Base-by-base conservation (phyloP, 2,888 invertebrate species). In the Cancer borealis region DNA sequence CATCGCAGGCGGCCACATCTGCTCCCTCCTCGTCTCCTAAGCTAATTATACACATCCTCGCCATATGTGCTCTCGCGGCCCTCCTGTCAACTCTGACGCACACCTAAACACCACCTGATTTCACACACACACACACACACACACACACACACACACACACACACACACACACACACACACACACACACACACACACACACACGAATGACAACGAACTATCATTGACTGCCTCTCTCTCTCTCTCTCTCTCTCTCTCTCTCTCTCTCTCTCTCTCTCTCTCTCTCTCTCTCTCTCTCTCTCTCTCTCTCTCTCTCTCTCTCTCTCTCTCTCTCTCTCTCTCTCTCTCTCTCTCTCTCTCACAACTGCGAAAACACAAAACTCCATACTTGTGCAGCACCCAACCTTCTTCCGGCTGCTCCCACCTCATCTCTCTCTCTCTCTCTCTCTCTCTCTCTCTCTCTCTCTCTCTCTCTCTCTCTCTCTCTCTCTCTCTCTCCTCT, bases 111-210 rank as follows among this genome's bases (percentile, higher is more conserved):
- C 73, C 73, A 26, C 73, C 66, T 73, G 26, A n/a, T 14, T 26
- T 47, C 46, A 89, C 88, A 88, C 88, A 88, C 88, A 30, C 89
- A 89, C 89, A 47, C 89, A n/a, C 89, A 88, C 88, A 30, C 88
- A 30, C 45, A 88, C 88, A 88, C 87, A 88, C 88, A 30, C 88
- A 30, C 45, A 88, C 88, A 88, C 87, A 88, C 88, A 30, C 88
- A 30, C 46, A 89, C 88, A 88, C 88, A 88, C 88, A 30, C 89
- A 89, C 89, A 47, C 89, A n/a, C 89, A n/a, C 46, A 89, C 88
- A 88, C 88, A 88, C 88, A 30, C 89, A 89, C 89, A 47, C 89
- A n/a, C 89, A 88, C 88, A 30, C 88, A 30, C 45, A 88, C 88
- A 88, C 87, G 21, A 1, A 45, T 47, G 47, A 89, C 89, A 54